These are phyloP conservation scores for Tangara arthus DNA, from an alignment of 2,797 vertebrate species.

Conservation along the genomic window DNA sequence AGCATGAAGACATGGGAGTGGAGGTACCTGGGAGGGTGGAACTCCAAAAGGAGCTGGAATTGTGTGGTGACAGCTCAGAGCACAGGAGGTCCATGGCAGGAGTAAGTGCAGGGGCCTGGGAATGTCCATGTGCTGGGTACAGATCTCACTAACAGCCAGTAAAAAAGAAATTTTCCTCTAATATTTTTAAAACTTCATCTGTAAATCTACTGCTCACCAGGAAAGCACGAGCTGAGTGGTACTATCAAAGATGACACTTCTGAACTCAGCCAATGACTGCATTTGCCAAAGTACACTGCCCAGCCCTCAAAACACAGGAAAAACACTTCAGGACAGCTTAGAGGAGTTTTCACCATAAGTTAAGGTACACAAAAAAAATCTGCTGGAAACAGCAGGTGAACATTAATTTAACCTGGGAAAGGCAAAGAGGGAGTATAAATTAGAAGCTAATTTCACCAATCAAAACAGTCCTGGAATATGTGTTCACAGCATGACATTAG, in stretches of 20 bases:
- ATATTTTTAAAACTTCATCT: background rate
- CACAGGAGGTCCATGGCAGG: background rate
- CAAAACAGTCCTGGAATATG: background rate
- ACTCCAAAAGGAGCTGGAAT: background rate
- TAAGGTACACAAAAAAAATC: background rate
- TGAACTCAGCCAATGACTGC: background rate
- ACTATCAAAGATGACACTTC: background rate
- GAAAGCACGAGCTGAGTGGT: background rate
- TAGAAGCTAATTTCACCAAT: background rate
- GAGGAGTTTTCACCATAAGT: background rate
- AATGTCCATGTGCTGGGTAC: background rate
- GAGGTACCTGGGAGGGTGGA: background rate
- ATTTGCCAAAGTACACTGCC: background rate
- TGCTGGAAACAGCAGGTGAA: background rate
- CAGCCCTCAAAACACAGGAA: background rate
- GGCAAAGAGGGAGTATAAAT: background rate
- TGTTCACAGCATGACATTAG: background rate
- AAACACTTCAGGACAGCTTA: background rate
- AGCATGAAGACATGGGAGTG: background rate
- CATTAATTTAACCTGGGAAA: background rate
- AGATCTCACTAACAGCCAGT: background rate
- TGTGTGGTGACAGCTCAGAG: background rate
- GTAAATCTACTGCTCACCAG: background rate
- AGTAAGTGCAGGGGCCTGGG: background rate
- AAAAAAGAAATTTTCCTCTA: background rate